phyloP scores from a whole-genome alignment of 2,888 invertebrate genomes.

The Apomyelois bistriatella region DNA sequence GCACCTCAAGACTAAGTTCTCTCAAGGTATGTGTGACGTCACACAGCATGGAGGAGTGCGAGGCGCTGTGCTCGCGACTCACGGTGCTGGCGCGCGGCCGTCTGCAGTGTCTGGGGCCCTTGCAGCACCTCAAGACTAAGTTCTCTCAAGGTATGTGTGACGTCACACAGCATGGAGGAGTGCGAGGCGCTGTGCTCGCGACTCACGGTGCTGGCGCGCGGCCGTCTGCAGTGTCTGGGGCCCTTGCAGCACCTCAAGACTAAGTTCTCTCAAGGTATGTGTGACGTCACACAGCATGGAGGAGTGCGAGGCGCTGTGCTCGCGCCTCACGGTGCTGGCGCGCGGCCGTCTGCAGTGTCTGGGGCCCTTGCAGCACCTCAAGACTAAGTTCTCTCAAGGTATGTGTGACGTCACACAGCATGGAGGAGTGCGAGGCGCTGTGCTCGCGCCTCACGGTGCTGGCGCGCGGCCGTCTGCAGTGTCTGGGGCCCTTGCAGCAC shows the following conservation, averaged over 20 bases:
- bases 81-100: constrained; percentile 89
- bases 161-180: constrained; percentile 86
- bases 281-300: constrained; percentile 84
- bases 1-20: constrained; percentile 75
- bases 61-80: constrained; percentile 88
- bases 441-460: constrained; percentile 89
- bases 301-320: constrained; percentile 91
- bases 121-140: constrained; percentile 80
- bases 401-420: constrained; percentile 63
- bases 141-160: constrained; percentile 82
- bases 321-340: constrained; percentile 89
- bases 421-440: constrained; percentile 91
- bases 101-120: constrained; percentile 85
- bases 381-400: constrained; percentile 81
- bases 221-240: constrained; percentile 85
- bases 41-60: constrained; percentile 89
- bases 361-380: constrained; percentile 84
- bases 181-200: constrained; percentile 90
- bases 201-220: constrained; percentile 89
- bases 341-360: constrained; percentile 85
- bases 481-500: constrained; percentile 86
- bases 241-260: constrained; percentile 82
- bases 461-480: constrained; percentile 86
- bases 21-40: constrained; percentile 82
- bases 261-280: constrained; percentile 80